Evolutionary conservation across 2,113 vertebrate genomes (phyloP).

Genomic region (Marcusenius ussheri): DNA sequence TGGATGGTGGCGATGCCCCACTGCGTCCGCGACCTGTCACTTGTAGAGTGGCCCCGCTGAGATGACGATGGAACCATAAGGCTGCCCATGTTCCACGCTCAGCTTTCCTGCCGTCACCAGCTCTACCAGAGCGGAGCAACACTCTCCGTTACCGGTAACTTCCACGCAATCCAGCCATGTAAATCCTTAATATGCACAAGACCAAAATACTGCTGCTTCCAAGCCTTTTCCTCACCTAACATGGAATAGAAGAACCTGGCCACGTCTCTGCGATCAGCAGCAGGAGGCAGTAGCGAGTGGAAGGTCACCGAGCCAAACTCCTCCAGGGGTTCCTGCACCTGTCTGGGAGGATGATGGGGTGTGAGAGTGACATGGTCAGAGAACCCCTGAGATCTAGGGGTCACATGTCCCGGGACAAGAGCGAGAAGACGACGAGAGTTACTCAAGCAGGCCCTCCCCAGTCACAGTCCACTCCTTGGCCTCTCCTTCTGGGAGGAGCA

Average conservation of each 20-base stretch:
- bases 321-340: slow-evolving; percentile 37
- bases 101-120: slow-evolving; percentile 26
- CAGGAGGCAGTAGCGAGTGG: slow-evolving; percentile 43
- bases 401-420: not conserved
- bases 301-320: slow-evolving; percentile 41
- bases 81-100: slow-evolving; percentile 33
- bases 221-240: slow-evolving; percentile 38
- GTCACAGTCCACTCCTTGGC: not conserved
- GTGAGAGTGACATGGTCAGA: not conserved
- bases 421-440: not conserved
- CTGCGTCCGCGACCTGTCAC: not conserved
- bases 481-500: not conserved
- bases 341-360: slow-evolving; percentile 24
- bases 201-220: not conserved
- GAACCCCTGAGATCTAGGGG: not conserved
- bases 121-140: slow-evolving; percentile 25
- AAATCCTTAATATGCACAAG: not conserved
- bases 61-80: slow-evolving; percentile 45
- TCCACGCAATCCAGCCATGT: not conserved
- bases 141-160: not conserved
- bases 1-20: not conserved
- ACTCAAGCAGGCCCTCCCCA: not conserved
- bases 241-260: slow-evolving; percentile 42
- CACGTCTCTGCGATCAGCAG: slow-evolving; percentile 35
- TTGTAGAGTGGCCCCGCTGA: slow-evolving; percentile 7